Evolutionary conservation across 1,140 invertebrate species (phyloP).

Genomic region (Procambarus virginalis): DNA sequence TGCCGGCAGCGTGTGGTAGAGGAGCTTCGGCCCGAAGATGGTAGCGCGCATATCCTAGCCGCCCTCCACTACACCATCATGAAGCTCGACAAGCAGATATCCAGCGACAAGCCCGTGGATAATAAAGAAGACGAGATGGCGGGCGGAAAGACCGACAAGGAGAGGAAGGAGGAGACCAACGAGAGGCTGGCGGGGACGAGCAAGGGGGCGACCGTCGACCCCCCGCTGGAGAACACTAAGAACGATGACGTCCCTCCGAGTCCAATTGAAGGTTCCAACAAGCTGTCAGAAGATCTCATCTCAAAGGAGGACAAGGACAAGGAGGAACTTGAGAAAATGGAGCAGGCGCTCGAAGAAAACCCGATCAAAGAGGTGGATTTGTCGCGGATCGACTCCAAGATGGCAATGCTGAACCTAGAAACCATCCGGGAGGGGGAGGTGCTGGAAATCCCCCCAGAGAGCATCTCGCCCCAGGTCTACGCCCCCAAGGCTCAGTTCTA

Average conservation of each 20-base stretch:
- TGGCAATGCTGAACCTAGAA: conserved; percentile 48
- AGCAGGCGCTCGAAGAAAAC: conserved; percentile 38
- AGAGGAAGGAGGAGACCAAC: conserved; percentile 50
- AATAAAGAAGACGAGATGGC: conserved; percentile 46
- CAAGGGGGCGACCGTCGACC: neutral
- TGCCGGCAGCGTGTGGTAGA: neutral
- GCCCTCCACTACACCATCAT: conserved; percentile 13
- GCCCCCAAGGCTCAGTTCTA: conserved; percentile 43
- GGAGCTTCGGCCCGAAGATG: neutral
- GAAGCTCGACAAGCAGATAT: conserved; percentile 58
- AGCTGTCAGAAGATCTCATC: conserved; percentile 28
- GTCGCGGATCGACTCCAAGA: conserved; percentile 36
- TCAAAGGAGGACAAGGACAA: conserved; percentile 30
- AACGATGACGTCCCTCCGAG: neutral
- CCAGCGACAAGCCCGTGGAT: conserved; percentile 37
- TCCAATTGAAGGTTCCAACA: conserved; percentile 7
- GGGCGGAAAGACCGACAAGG: conserved; percentile 29
- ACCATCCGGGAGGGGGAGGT: conserved; percentile 68
- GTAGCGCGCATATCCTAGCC: neutral
- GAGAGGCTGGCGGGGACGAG: conserved; percentile 54
- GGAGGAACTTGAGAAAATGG: conserved; percentile 34
- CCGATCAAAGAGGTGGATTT: conserved; percentile 32
- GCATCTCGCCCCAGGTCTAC: conserved; percentile 26
- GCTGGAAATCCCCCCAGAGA: conserved; percentile 55
- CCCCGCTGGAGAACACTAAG: neutral